A percentile compares a stretch with the other conserved stretches of the same genome.
Evolutionary conservation across 2,113 vertebrate genomes (phyloP).

Genomic region (Neolamprologus ventralis): DNA sequence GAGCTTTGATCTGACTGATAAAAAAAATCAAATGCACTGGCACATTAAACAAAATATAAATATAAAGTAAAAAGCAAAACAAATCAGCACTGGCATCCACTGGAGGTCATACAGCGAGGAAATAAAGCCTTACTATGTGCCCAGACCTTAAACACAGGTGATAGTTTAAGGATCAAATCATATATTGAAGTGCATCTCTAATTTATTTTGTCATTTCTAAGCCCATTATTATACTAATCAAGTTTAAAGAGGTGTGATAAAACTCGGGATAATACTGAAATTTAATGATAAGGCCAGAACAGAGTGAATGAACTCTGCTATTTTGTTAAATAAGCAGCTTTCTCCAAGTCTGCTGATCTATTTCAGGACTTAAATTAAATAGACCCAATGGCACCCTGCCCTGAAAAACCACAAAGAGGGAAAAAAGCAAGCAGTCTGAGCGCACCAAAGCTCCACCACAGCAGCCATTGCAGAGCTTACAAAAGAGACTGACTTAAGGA

Average conservation of each 20-base stretch:
- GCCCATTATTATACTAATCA: not conserved
- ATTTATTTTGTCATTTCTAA: not conserved
- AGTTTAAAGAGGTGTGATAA: not conserved
- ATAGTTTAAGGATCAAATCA: not conserved
- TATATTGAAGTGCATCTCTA: accelerated
- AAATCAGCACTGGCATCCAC: not conserved
- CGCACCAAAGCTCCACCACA: conserved; percentile 40
- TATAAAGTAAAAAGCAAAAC: not conserved
- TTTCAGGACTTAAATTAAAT: conserved; percentile 46
- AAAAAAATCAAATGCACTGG: not conserved
- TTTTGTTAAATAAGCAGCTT: conserved; percentile 4
- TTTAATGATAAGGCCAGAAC: not conserved
- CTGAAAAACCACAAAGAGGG: conserved; percentile 40
- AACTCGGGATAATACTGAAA: not conserved
- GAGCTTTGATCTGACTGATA: not conserved
- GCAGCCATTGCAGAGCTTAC: conserved; percentile 28
- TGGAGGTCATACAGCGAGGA: not conserved
- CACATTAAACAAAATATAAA: not conserved
- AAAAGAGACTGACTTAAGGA: not conserved
- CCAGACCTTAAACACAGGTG: accelerated
- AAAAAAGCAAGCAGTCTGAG: conserved; percentile 3
- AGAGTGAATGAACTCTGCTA: not conserved
- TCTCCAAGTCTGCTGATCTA: conserved; percentile 29
- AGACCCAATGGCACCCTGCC: conserved; percentile 27
- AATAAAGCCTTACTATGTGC: not conserved